Percentiles rank a stretch among this genome's conserved stretches.
phyloP scores from a whole-genome alignment of 2,888 invertebrate species.

The Bombyx huttoni region DNA sequence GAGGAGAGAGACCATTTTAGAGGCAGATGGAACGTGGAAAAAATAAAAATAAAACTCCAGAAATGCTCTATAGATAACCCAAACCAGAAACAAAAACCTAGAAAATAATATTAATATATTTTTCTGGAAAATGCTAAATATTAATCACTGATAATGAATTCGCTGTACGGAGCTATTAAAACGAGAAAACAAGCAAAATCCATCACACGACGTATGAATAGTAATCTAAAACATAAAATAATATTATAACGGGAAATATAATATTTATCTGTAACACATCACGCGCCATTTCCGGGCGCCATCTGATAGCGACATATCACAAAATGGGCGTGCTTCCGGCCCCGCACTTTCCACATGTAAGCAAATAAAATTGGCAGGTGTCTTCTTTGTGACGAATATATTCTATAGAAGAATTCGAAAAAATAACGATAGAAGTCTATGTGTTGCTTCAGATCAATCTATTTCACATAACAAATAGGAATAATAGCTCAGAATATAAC shows the following conservation, averaged over 20 bases:
- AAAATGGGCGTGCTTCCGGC: conserved; percentile 23
- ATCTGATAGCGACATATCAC: conserved; percentile 17
- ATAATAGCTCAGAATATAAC: too few relatives aligned
- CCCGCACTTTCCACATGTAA: conserved; percentile 12
- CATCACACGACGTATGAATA: conserved; percentile 9
- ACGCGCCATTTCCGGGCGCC: conserved; percentile 20
- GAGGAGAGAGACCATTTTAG: too few relatives aligned
- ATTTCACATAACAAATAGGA: background rate
- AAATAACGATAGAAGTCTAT: background rate
- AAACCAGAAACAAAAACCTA: too few relatives aligned
- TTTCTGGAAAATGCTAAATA: too few relatives aligned
- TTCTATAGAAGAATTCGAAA: background rate
- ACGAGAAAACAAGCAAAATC: conserved; percentile 5
- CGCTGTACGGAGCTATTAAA: background rate
- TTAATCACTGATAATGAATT: background rate
- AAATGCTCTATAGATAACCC: too few relatives aligned
- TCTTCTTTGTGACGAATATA: background rate
- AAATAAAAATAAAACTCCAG: too few relatives aligned
- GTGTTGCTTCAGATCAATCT: background rate
- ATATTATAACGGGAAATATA: background rate
- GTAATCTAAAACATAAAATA: background rate
- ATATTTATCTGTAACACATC: conserved; percentile 14
- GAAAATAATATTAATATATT: too few relatives aligned
- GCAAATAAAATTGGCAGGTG: background rate
- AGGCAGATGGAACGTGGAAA: too few relatives aligned